Percentiles rank a stretch among this genome's conserved stretches.
Conservation (phyloP, 2,113 vertebrate genomes). For the Ivindomyrus marchei region DNA sequence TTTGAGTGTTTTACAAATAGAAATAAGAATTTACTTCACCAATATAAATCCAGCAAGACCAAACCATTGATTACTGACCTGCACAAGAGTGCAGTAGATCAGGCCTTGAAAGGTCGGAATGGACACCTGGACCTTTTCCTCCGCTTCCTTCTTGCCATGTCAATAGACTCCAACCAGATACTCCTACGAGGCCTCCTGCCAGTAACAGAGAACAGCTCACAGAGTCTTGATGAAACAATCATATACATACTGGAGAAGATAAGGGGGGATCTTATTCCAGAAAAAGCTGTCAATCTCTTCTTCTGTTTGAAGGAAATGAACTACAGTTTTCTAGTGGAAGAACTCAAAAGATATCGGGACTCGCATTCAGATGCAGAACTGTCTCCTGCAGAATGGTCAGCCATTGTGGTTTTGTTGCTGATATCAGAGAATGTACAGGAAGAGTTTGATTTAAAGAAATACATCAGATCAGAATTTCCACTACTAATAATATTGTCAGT, state of each 20-base stretch:
- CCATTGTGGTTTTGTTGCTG: neutral
- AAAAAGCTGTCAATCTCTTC: neutral
- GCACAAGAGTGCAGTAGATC: neutral
- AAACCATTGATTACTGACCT: neutral
- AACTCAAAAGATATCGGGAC: neutral
- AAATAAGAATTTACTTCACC: neutral
- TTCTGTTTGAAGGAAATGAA: neutral
- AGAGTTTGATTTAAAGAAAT: neutral
- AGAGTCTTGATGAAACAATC: neutral
- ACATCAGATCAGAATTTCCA: neutral
- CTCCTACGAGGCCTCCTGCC: neutral
- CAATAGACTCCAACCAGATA: neutral
- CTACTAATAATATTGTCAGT: neutral
- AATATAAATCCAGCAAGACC: neutral
- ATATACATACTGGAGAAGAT: neutral
- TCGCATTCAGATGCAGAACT: neutral
- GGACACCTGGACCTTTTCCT: neutral
- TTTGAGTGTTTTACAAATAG: neutral
- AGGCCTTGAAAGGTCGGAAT: neutral
- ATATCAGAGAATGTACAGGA: neutral
- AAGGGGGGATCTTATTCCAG: neutral
- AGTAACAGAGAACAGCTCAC: neutral
- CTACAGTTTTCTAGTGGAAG: neutral
- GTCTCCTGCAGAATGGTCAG: neutral
- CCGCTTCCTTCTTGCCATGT: neutral